Evolutionary conservation across 1,140 invertebrate genomes (phyloP).

Genomic region (Goniozus legneri): DNA sequence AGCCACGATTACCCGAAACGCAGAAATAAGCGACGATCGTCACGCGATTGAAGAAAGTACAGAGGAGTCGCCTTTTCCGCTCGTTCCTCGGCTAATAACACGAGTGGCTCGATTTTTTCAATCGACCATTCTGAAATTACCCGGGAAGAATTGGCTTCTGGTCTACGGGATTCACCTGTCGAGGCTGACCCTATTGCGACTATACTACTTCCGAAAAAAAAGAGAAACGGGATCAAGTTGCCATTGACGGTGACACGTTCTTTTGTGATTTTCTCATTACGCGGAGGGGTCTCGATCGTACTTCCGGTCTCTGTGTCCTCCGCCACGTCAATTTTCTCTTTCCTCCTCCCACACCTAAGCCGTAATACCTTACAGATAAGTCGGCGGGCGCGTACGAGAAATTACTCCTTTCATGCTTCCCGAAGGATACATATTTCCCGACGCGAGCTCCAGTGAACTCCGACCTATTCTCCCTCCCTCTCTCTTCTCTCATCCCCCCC

Average conservation of each 20-base stretch:
- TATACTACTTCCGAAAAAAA: background rate
- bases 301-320: background rate
- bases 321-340: background rate
- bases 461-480: too few species aligned
- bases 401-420: constrained; percentile 16
- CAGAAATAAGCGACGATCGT: too few species aligned
- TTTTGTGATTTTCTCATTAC: constrained; percentile 43
- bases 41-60: too few species aligned
- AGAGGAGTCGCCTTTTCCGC: too few species aligned
- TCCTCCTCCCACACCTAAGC: background rate
- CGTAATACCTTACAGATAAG: constrained; percentile 14
- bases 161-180: constrained; percentile 2
- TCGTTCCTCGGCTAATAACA: too few species aligned
- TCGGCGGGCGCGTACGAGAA: constrained; percentile 4
- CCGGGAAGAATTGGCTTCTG: too few species aligned
- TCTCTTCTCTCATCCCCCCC: too few species aligned
- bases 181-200: constrained; percentile 1
- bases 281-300: constrained; percentile 27
- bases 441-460: too few species aligned
- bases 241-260: constrained; percentile 9
- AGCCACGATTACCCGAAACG: too few species aligned
- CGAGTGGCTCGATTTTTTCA: too few species aligned
- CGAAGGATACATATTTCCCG: constrained; percentile 6
- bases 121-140: too few species aligned
- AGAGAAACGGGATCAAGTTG: background rate